Conservation (phyloP, 2,113 vertebrate genomes). For the Gasterosteus nipponicus region DNA sequence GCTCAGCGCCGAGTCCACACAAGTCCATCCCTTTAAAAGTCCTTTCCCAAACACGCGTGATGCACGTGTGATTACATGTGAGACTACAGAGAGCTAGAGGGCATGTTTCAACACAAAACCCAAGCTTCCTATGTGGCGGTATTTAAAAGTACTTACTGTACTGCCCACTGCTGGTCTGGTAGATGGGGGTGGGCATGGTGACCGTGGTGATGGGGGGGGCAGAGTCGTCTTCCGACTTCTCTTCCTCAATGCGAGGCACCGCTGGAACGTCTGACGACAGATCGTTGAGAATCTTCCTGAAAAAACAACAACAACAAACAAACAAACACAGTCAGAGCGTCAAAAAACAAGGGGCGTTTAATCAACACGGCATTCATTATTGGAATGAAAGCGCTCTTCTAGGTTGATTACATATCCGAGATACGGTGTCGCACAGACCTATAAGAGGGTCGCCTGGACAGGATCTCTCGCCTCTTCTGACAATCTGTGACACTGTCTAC, state of each 20-base stretch:
- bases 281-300: constrained; percentile 98
- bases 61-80: no score
- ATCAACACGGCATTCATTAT: no score
- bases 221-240: constrained; percentile 97
- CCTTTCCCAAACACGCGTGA: neutral
- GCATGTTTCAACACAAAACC: neutral
- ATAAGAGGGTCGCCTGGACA: constrained; percentile 96
- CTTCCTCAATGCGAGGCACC: constrained; percentile 97
- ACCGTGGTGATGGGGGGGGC: constrained; percentile 95
- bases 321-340: neutral
- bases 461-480: constrained; percentile 97
- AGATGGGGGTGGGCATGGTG: constrained; percentile 98
- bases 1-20: neutral
- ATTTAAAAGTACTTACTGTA: constrained; percentile 87
- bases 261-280: constrained; percentile 95
- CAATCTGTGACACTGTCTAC: constrained; percentile 97
- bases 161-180: constrained; percentile 99
- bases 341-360: neutral
- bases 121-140: neutral
- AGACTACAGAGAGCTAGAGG: neutral
- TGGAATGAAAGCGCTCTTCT: no score
- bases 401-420: neutral
- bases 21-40: neutral
- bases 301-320: neutral
- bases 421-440: constrained; percentile 79